A percentile compares a stretch with the other conserved stretches of the same genome.
phyloP scores from a whole-genome alignment of 2,113 vertebrate genomes.

The Dicrurus megarhynchus region DNA sequence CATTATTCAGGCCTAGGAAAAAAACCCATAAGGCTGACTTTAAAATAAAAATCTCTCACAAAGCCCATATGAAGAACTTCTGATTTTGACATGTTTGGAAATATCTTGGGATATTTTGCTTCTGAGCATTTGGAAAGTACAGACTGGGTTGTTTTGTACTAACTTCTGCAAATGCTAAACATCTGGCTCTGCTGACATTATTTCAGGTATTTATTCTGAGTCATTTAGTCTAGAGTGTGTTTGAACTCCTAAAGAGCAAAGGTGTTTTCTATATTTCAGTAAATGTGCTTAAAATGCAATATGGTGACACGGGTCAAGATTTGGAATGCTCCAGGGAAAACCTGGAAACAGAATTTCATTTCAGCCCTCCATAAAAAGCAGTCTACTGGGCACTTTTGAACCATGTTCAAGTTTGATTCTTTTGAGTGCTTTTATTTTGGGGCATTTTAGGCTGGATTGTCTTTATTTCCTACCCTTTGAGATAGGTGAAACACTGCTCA shows the following conservation, averaged over 20 bases:
- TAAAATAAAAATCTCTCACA: background rate
- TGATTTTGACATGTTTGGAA: background rate
- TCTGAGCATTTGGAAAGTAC: background rate
- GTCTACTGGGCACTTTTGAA: background rate
- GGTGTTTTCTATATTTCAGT: background rate
- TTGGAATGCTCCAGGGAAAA: background rate
- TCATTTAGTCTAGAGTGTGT: background rate
- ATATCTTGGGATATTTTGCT: background rate
- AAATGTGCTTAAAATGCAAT: background rate
- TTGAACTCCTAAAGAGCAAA: background rate
- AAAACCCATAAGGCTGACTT: background rate
- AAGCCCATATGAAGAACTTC: background rate
- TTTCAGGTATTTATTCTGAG: background rate
- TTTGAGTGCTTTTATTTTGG: background rate
- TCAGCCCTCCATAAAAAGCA: background rate
- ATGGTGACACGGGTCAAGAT: rapidly evolving
- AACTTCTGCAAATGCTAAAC: background rate
- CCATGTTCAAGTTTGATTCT: background rate
- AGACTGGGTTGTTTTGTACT: background rate
- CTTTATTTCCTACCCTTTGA: background rate
- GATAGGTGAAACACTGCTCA: background rate
- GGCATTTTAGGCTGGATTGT: background rate
- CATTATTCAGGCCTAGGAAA: background rate
- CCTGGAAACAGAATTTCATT: background rate
- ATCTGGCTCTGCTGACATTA: background rate